Evolutionary conservation across 2,888 invertebrate genomes (phyloP), one percentile per base, ranked within the genome.

Genomic region (Pristionchus entomophagus): DNA sequence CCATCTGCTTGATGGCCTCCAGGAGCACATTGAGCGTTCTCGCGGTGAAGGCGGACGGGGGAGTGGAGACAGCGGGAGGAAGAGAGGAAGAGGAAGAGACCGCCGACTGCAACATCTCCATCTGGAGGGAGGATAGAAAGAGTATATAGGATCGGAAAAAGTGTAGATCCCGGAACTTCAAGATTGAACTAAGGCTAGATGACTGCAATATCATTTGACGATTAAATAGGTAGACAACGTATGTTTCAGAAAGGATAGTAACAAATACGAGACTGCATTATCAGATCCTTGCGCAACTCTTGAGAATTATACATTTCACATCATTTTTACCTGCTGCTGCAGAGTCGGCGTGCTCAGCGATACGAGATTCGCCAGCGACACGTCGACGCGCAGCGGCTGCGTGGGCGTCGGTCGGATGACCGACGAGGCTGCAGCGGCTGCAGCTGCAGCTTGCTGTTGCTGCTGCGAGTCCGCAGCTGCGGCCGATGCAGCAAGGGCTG

Each of bases 1-100:
- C 99, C 90, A 99, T 95, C 94, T 99, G 98, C 59, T 98, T 96
- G 93, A 99, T 99, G 86, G 99, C 99, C 94, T 99, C 98, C 59
- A 99, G 97, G 90, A 99, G 98, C 22, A 98, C 98, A 94, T 99
- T 98, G 92, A 99, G 95, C 45, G 92, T 91, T 38, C 91, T 91
- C n/a, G 32, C 32, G 0, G 86, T 35, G 22, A 41, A 82, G 10
- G 51, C 45, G 84, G 80, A 84, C 3, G 59, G 53, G 2, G 59
- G 53, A 10, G 29, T 45, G 1, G 59, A 51, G 65, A 45, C 51
- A 22, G 86, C n/a, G 0, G 78, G 85, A 62, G 81, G 41, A 17
- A 19, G 10, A 19, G 51, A 53, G n/a, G 73, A 26, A 22, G 77
- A 19, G 19, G 59, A 59, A 4, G 81, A 32, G 10, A 6, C 12